Percentiles rank a stretch among this genome's conserved stretches.
phyloP scores from a whole-genome alignment of 1,140 invertebrate genomes.

The Tetragonula clypearis region DNA sequence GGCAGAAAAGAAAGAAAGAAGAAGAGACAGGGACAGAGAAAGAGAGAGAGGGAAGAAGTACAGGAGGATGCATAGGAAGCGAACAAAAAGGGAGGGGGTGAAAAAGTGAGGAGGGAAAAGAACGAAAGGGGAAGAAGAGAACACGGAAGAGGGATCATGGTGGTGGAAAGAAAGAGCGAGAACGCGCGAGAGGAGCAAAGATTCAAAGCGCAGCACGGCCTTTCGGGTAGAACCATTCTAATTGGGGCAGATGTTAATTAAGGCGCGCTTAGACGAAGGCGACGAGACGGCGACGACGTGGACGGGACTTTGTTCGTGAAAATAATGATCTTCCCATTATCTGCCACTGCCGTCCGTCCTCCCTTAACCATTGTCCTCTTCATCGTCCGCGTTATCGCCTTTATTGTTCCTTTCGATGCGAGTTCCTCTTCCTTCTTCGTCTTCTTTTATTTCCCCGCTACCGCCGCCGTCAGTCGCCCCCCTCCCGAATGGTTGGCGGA shows the following conservation, averaged over 20 bases:
- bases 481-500: slow-evolving; percentile 3
- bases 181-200: slow-evolving; percentile 9
- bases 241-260: slow-evolving; percentile 79
- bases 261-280: slow-evolving; percentile 71
- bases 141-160: neutral
- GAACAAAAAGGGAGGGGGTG: slow-evolving; percentile 14
- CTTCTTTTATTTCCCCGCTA: slow-evolving; percentile 37
- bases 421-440: neutral
- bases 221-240: slow-evolving; percentile 64
- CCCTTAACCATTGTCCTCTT: slow-evolving; percentile 78
- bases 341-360: slow-evolving; percentile 68
- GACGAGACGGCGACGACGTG: slow-evolving; percentile 55
- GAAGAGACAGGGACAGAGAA: neutral
- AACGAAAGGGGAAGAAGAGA: neutral
- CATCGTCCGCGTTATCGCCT: slow-evolving; percentile 79
- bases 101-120: neutral
- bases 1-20: neutral
- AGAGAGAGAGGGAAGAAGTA: neutral
- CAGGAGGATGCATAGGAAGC: slow-evolving; percentile 16
- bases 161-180: slow-evolving; percentile 8
- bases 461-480: neutral
- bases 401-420: slow-evolving; percentile 69
- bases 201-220: slow-evolving; percentile 50
- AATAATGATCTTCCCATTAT: slow-evolving; percentile 81
- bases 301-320: slow-evolving; percentile 78